phyloP scores from a whole-genome alignment of 92 coral and sea anemone species.

The Siderastrea siderea region DNA sequence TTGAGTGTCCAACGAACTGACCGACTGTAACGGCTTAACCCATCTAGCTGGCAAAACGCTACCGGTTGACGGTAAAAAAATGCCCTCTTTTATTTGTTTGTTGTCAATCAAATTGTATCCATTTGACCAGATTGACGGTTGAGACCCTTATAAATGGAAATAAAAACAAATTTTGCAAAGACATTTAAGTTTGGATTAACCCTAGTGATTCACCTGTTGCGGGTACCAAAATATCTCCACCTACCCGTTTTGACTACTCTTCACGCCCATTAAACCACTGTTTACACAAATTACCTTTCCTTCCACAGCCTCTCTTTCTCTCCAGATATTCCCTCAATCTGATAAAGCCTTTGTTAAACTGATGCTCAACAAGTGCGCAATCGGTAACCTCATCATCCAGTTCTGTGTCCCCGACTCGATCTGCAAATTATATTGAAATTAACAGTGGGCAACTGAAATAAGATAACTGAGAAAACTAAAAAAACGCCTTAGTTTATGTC shows the following conservation, averaged over 20 bases:
- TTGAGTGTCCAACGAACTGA: no score
- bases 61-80: no score
- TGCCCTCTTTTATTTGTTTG: no score
- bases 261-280: neutral
- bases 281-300: conserved; percentile 63
- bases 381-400: conserved; percentile 92
- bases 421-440: conserved; percentile 43
- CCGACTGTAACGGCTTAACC: no score
- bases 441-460: neutral
- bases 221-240: conserved; percentile 30
- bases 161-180: neutral
- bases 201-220: neutral
- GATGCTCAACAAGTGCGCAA: conserved; percentile 83
- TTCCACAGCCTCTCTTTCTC: conserved; percentile 86
- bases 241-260: neutral
- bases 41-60: no score
- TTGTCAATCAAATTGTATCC: no score
- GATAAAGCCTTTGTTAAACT: conserved; percentile 79
- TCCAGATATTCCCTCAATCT: conserved; percentile 87
- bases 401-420: conserved; percentile 85
- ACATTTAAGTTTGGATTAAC: neutral
- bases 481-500: neutral
- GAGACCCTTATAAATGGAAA: neutral
- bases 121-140: no score
- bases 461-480: neutral